Evolutionary conservation across 2,888 invertebrate genomes (phyloP), one percentile per base, ranked within the genome.

Genomic region (Agrochola litura): DNA sequence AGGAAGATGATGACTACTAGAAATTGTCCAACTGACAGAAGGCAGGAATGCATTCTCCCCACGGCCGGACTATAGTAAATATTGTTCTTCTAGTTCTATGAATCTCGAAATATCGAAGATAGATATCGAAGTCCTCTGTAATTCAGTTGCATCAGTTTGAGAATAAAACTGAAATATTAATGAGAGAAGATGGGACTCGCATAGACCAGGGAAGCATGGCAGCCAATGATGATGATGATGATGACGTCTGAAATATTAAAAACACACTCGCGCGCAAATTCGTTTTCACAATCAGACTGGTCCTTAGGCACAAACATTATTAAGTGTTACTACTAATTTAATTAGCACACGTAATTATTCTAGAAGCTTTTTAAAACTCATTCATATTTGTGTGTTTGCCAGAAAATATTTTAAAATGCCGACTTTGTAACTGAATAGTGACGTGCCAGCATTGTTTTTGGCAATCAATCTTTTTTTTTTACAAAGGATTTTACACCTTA

Each of bases 381-480:
- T 79, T 74, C 25, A 70, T 73, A 37, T 49, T 84, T 89, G 82
- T 67, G 52, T 14, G 49, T 70, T 67, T 68, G 88, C 88, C 89
- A 88, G 79, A 84, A 85, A 76, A 76, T 83, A 86, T 89, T 84
- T 86, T 76, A 79, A 86, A 87, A 85, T 71, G 8, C 16, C 41
- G 14, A 60, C 73, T 77, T 72, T 77, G 79, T 79, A 83, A 81
- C 65, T 10, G 22, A 76, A 80, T 69, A 64, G 60, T 85, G 77
- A 83, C 79, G 61, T 72, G 30, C 19, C 63, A 76, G 64, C 61
- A 79, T 84, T 79, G 77, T 83, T 83, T 82, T 88, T 88, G 86
- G 88, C 88, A 88, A 49, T 43, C 41, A 63, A 58, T 72, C 49
- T 61, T 46, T 77, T 49, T 56, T 54, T 10, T 65, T 2, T 14